Evolutionary conservation across 1,140 invertebrate genomes (phyloP).

Genomic region (Doryteuthis pealeii): DNA sequence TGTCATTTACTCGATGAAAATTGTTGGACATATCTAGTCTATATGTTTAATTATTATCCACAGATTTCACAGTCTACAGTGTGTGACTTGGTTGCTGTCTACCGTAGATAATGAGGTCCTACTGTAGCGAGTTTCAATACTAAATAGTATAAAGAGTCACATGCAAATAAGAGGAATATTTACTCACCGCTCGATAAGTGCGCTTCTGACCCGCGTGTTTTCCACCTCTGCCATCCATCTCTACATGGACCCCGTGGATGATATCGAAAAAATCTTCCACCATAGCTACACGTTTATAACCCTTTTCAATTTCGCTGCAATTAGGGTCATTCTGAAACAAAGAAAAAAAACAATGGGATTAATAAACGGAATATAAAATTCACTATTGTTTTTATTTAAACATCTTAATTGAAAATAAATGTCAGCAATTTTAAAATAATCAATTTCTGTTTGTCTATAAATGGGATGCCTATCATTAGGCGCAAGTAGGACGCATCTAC

Average conservation of each 20-base stretch:
- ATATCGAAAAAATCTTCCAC: conserved; percentile 98
- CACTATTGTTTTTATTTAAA: not conserved
- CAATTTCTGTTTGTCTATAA: too few relatives aligned
- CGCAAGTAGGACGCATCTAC: not conserved
- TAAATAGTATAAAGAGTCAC: too few relatives aligned
- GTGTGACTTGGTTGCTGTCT: too few relatives aligned
- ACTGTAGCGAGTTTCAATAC: too few relatives aligned
- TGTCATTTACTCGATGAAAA: too few relatives aligned
- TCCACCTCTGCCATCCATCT: conserved; percentile 78
- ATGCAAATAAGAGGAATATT: too few relatives aligned
- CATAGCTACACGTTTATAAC: conserved; percentile 87
- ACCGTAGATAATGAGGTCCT: too few relatives aligned
- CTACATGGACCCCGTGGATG: conserved; percentile 92
- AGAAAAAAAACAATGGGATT: not conserved
- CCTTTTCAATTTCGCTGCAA: conserved; percentile 49
- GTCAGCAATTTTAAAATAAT: not conserved
- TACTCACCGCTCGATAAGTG: conserved; percentile 90
- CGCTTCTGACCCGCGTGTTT: conserved; percentile 95
- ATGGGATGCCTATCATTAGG: not conserved
- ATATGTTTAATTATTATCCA: too few relatives aligned
- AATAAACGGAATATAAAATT: not conserved
- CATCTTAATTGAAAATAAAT: not conserved
- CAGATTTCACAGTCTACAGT: too few relatives aligned
- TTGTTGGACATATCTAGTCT: too few relatives aligned
- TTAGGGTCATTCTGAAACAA: conserved; percentile 31